Conservation (phyloP, 1,140 invertebrate genomes). For the Ridgeia piscesae region DNA sequence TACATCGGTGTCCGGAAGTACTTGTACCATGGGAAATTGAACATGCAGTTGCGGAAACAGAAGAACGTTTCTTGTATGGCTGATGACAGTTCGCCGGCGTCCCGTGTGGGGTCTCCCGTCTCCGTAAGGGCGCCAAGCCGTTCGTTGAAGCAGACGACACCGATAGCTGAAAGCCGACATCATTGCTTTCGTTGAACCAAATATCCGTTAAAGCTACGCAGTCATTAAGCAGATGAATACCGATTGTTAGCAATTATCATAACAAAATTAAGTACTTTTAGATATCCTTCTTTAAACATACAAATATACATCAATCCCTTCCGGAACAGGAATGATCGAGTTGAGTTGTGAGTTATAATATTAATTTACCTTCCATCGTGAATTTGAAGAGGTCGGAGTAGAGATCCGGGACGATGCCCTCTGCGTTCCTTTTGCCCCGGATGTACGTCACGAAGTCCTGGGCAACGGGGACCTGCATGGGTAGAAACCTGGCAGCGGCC, state of each 20-base stretch:
- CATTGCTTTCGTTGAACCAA: not conserved
- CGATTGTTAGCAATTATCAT: not conserved
- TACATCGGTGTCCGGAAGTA: slow-evolving; percentile 28
- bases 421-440: slow-evolving; percentile 22
- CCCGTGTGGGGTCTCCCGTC: not conserved
- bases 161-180: slow-evolving; percentile 21
- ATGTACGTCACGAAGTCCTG: slow-evolving; percentile 65
- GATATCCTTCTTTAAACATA: not conserved
- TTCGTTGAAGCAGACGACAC: slow-evolving; percentile 26
- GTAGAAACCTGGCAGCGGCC: slow-evolving; percentile 69
- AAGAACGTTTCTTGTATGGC: slow-evolving; percentile 23
- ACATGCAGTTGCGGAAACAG: slow-evolving; percentile 26
- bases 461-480: slow-evolving; percentile 66
- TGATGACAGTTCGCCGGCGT: slow-evolving; percentile 5
- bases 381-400: slow-evolving; percentile 71
- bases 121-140: slow-evolving; percentile 18
- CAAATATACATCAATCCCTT: not conserved
- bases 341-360: not conserved
- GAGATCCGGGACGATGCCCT: slow-evolving; percentile 64
- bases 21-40: slow-evolving; percentile 30
- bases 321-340: not conserved
- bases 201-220: not conserved
- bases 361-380: slow-evolving; percentile 74
- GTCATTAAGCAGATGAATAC: not conserved
- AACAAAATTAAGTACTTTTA: not conserved